phyloP scores from a whole-genome alignment of 2,797 vertebrate genomes.

The Chelidonichthys spinosus region DNA sequence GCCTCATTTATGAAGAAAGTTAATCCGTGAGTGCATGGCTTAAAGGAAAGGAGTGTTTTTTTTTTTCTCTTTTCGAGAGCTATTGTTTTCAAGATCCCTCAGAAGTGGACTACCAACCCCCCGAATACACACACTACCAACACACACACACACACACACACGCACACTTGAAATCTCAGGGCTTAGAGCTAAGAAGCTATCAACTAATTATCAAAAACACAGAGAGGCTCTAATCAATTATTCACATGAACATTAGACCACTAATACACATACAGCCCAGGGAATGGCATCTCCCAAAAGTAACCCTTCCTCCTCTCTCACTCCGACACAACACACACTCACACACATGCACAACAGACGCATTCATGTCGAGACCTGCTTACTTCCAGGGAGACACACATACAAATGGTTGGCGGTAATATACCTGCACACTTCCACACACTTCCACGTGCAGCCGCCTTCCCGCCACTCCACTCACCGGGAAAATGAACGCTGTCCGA shows the following conservation, averaged over 20 bases:
- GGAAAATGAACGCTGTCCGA: slow-evolving; percentile 77
- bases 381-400: slow-evolving; percentile 43
- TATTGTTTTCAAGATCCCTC: slow-evolving; percentile 70
- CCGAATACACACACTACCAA: slow-evolving; percentile 10
- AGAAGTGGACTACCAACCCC: slow-evolving; percentile 49
- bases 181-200: slow-evolving; percentile 89
- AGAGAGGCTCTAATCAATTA: slow-evolving; percentile 94
- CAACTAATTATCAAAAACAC: slow-evolving; percentile 94
- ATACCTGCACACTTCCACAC: slow-evolving; percentile 29
- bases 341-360: slow-evolving; percentile 29
- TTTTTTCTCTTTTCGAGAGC: slow-evolving; percentile 45
- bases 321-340: slow-evolving; percentile 52
- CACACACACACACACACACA: slow-evolving; percentile 32
- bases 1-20: slow-evolving; percentile 60
- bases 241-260: slow-evolving; percentile 94
- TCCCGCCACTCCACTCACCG: slow-evolving; percentile 51
- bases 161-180: slow-evolving; percentile 83
- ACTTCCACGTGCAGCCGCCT: slow-evolving; percentile 3
- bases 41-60: slow-evolving; percentile 53
- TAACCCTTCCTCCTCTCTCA: slow-evolving; percentile 67
- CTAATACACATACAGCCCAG: slow-evolving; percentile 88
- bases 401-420: slow-evolving; percentile 4
- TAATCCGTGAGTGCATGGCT: slow-evolving; percentile 70
- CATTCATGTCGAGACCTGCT: slow-evolving; percentile 40
- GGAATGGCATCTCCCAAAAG: slow-evolving; percentile 89